Conservation (phyloP, 2,797 vertebrate species). For the Chloroceryle inda region DNA sequence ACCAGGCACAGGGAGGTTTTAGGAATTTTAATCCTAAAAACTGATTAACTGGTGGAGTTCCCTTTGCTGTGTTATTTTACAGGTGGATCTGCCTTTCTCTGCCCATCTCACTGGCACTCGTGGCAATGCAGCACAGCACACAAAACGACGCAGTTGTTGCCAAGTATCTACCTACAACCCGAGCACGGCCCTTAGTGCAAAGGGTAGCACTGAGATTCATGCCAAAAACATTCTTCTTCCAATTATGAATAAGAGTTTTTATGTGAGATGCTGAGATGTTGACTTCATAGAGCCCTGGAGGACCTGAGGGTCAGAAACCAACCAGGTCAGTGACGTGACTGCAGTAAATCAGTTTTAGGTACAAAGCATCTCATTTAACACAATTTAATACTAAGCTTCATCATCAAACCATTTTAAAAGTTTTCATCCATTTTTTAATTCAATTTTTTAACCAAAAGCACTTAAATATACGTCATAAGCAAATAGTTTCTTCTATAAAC, state of each 20-base stretch:
- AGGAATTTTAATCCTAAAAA: not conserved
- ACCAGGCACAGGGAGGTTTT: not conserved
- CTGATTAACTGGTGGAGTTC: rapidly evolving
- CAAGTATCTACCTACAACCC: not conserved
- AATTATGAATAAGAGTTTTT: not conserved
- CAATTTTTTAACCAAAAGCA: not conserved
- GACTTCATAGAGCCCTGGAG: not conserved
- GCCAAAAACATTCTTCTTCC: not conserved
- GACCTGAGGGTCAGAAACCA: not conserved
- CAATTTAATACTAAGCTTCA: not conserved
- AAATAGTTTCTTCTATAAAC: not conserved
- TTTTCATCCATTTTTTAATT: not conserved
- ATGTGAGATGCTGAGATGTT: not conserved
- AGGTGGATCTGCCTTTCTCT: not conserved
- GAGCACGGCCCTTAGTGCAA: not conserved
- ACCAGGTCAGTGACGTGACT: rapidly evolving
- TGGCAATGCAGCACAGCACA: not conserved
- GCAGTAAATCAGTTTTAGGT: not conserved
- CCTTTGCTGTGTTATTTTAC: not conserved
- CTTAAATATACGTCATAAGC: not conserved
- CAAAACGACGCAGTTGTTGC: rapidly evolving
- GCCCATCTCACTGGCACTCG: rapidly evolving
- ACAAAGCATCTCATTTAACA: not conserved
- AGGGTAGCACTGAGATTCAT: not conserved
- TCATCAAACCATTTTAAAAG: not conserved